Conservation (phyloP, 2,888 invertebrate species). For the Endotricha flammealis region DNA sequence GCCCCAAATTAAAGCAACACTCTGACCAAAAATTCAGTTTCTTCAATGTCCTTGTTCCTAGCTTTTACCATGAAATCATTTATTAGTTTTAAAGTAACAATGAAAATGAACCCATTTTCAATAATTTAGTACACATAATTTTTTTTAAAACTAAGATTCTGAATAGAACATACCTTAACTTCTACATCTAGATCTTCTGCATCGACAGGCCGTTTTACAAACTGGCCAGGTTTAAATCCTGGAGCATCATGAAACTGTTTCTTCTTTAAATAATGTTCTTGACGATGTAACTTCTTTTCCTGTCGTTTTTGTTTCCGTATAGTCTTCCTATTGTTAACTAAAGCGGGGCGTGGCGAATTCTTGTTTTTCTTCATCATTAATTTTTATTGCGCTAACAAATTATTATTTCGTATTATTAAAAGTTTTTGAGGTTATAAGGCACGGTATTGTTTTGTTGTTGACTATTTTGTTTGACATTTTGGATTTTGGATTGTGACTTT, state of each 20-base stretch:
- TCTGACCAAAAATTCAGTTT: conserved; percentile 7
- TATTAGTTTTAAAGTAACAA: too few relatives aligned
- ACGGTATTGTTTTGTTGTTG: too few relatives aligned
- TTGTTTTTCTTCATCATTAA: conserved; percentile 51
- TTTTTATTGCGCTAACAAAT: too few relatives aligned
- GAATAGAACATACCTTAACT: conserved; percentile 42
- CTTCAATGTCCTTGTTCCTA: too few relatives aligned
- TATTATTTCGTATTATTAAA: too few relatives aligned
- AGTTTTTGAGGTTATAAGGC: too few relatives aligned
- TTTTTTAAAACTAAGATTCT: too few relatives aligned
- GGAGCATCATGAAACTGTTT: conserved; percentile 33
- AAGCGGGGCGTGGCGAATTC: conserved; percentile 31
- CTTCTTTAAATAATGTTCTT: conserved; percentile 62
- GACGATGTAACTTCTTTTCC: conserved; percentile 80
- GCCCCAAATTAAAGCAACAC: not conserved
- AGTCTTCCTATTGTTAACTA: conserved; percentile 79
- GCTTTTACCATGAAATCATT: too few relatives aligned
- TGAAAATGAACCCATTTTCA: too few relatives aligned
- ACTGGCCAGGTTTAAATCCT: conserved; percentile 43
- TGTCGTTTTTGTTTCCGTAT: conserved; percentile 84
- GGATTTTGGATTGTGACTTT: too few relatives aligned
- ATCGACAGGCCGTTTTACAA: conserved; percentile 54
- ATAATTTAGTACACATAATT: too few relatives aligned
- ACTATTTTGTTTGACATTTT: too few relatives aligned
- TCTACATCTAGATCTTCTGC: conserved; percentile 24